A percentile compares a stretch with the other conserved stretches of the same genome.
Evolutionary conservation across 1,140 invertebrate species (phyloP).

Genomic region (Tetramorium alpestre): DNA sequence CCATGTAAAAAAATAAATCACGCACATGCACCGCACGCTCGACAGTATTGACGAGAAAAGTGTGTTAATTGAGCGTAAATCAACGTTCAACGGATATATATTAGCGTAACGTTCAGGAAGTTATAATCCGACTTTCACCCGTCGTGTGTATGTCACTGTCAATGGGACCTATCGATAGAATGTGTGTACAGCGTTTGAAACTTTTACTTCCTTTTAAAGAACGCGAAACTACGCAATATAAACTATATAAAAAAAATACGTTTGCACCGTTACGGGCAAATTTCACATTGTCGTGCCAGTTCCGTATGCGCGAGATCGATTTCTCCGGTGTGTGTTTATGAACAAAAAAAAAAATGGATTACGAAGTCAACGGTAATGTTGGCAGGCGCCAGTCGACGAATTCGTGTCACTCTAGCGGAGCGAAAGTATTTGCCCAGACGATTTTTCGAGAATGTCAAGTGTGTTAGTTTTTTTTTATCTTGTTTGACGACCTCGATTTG

Average conservation of each 20-base stretch:
- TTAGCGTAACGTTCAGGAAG: slow-evolving; percentile 31
- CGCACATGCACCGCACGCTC: background rate
- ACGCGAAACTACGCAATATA: background rate
- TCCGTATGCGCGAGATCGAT: background rate
- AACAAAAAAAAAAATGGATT: slow-evolving; percentile 23
- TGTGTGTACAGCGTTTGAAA: background rate
- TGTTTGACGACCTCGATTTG: background rate
- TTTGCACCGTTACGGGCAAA: background rate
- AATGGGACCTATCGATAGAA: background rate
- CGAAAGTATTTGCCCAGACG: slow-evolving; percentile 22
- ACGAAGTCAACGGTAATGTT: background rate
- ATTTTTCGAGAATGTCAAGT: slow-evolving; percentile 4
- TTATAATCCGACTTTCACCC: slow-evolving; percentile 53
- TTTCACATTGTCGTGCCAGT: background rate
- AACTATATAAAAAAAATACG: background rate
- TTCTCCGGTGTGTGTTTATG: background rate
- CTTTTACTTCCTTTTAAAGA: slow-evolving; percentile 6
- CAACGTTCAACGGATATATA: background rate
- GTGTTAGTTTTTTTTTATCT: background rate
- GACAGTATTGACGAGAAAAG: slow-evolving; percentile 28
- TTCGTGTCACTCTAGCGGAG: slow-evolving; percentile 29
- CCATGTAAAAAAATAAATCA: background rate
- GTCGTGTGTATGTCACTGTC: background rate
- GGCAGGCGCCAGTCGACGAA: background rate
- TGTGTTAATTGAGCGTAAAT: slow-evolving; percentile 55